Evolutionary conservation across 2,797 vertebrate species (phyloP).

Genomic region (Taeniopygia guttata): DNA sequence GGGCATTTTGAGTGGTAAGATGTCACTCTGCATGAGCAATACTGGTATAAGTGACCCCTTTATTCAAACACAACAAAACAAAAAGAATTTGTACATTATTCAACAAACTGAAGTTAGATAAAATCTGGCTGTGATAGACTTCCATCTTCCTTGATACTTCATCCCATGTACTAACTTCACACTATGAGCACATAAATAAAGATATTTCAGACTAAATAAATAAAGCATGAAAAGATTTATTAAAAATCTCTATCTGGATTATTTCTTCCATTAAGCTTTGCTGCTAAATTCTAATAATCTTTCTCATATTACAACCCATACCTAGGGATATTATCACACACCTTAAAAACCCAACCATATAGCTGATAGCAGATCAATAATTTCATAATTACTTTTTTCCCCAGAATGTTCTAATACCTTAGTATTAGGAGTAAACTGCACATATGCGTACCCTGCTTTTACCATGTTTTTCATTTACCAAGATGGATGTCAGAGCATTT

Average conservation of each 20-base stretch:
- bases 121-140: neutral
- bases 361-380: conserved; percentile 7
- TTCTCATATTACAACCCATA: neutral
- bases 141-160: neutral
- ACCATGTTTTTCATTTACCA: neutral
- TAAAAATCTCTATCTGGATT: neutral
- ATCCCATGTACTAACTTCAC: neutral
- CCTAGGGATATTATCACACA: neutral
- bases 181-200: neutral
- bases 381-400: conserved; percentile 15
- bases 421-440: neutral
- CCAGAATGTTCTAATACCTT: neutral
- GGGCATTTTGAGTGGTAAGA: neutral
- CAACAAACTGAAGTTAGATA: neutral
- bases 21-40: neutral
- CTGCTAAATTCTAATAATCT: conserved; percentile 10
- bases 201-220: neutral
- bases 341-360: neutral
- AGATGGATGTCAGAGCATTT: neutral
- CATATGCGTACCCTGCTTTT: neutral
- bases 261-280: neutral
- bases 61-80: neutral
- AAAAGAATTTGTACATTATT: neutral
- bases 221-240: neutral
- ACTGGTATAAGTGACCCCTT: neutral